Evolutionary conservation across 1,140 invertebrate species (phyloP).

Genomic region (Euglossa dilemma): DNA sequence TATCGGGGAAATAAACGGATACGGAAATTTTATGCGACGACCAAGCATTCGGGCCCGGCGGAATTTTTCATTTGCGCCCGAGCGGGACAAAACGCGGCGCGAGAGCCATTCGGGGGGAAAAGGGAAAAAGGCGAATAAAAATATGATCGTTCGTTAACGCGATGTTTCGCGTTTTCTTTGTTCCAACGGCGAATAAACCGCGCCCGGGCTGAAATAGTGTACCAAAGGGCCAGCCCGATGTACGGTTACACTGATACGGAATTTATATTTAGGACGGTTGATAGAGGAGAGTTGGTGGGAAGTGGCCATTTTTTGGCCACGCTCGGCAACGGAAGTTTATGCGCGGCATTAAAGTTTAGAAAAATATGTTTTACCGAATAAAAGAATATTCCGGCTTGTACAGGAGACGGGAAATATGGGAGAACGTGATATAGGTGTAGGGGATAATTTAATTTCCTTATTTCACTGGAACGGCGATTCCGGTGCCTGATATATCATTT

Average conservation of each 20-base stretch:
- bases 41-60: not conserved
- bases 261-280: not conserved
- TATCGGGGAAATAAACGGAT: slow-evolving; percentile 13
- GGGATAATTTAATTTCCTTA: no score
- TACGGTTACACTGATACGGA: not conserved
- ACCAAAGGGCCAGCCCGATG: not conserved
- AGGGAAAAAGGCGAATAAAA: not conserved
- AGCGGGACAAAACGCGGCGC: not conserved
- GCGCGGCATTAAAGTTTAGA: no score
- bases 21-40: not conserved
- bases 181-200: not conserved
- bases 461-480: no score
- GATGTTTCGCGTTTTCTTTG: not conserved
- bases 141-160: slow-evolving; percentile 2
- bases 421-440: no score
- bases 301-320: no score
- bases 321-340: no score
- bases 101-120: not conserved
- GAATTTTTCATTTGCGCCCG: slow-evolving; percentile 3
- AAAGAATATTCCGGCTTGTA: no score
- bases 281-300: no score
- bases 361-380: no score
- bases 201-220: not conserved
- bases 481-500: no score
- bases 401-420: no score